A percentile compares a stretch with the other conserved stretches of the same genome.
Evolutionary conservation across 2,888 invertebrate genomes (phyloP).

Genomic region (Sesamia inferens): DNA sequence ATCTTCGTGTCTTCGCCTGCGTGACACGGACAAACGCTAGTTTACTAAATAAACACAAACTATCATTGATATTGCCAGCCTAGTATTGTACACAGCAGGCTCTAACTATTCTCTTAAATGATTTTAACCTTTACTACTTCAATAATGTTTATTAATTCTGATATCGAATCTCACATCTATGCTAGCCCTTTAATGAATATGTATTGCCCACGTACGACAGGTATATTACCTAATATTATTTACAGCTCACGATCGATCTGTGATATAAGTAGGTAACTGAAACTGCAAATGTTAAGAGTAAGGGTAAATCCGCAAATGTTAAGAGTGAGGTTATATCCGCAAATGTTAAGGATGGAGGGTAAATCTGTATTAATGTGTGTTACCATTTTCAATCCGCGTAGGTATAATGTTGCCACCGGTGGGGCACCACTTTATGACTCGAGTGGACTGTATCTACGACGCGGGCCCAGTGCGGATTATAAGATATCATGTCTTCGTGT

Average conservation of each 20-base stretch:
- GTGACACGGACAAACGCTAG: not conserved
- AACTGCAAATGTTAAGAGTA: conserved; percentile 59
- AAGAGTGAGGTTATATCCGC: no score
- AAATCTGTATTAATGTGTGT: conserved; percentile 4
- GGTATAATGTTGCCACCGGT: not conserved
- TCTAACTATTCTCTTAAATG: conserved; percentile 12
- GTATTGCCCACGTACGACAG: conserved; percentile 51
- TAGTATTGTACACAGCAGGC: not conserved
- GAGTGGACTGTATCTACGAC: not conserved
- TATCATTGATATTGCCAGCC: not conserved
- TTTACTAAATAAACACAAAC: not conserved
- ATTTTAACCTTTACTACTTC: conserved; percentile 32
- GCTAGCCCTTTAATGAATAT: conserved; percentile 50
- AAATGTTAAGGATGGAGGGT: no score
- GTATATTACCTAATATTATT: conserved; percentile 59
- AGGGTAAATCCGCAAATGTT: conserved; percentile 44
- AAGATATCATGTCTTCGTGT: no score
- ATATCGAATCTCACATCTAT: conserved; percentile 45
- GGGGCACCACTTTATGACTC: not conserved
- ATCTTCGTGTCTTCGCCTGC: no score
- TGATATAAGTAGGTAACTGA: conserved; percentile 44
- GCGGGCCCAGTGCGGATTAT: not conserved
- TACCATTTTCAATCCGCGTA: no score
- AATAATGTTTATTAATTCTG: conserved; percentile 48
- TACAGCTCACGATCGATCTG: conserved; percentile 52